Conservation (phyloP, 2,888 invertebrate species). For the Ochropleura leucogaster region DNA sequence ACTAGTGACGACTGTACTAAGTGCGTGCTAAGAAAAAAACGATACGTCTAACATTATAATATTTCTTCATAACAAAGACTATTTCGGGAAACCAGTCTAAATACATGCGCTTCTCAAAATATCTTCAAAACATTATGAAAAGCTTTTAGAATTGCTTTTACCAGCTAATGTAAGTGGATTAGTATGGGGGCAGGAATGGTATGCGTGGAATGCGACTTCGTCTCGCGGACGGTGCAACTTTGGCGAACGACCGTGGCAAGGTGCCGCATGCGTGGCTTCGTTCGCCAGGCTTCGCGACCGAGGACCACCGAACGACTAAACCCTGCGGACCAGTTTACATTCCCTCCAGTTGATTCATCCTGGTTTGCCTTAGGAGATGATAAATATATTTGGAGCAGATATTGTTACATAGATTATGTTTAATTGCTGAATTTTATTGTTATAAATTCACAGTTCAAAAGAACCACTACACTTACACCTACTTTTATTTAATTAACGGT, state of each 20-base stretch:
- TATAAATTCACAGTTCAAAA: background rate
- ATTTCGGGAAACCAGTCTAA: conserved; percentile 26
- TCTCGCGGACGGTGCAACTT: conserved; percentile 76
- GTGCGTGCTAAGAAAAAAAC: conserved; percentile 10
- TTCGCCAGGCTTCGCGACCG: conserved; percentile 18
- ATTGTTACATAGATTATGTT: background rate
- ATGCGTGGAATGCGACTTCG: conserved; percentile 81
- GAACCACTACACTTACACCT: background rate
- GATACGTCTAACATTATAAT: conserved; percentile 1
- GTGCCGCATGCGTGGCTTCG: conserved; percentile 55
- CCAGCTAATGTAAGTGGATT: conserved; percentile 54
- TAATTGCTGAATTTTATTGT: background rate
- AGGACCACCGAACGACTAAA: conserved; percentile 12
- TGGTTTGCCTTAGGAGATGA: conserved; percentile 11
- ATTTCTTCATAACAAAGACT: conserved; percentile 23
- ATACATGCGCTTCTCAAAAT: conserved; percentile 34
- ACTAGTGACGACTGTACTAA: conserved; percentile 8
- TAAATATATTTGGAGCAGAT: conserved; percentile 24
- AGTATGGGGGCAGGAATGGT: conserved; percentile 73
- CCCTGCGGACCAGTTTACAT: conserved; percentile 53
- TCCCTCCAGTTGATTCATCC: conserved; percentile 55
- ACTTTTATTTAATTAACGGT: conserved; percentile 28
- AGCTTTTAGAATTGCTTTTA: conserved; percentile 56
- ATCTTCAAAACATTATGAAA: conserved; percentile 41
- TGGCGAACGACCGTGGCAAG: conserved; percentile 77